Evolutionary conservation across 2,888 invertebrate genomes (phyloP), one percentile per base, ranked within the genome.

Genomic region (Orthosia gothica): DNA sequence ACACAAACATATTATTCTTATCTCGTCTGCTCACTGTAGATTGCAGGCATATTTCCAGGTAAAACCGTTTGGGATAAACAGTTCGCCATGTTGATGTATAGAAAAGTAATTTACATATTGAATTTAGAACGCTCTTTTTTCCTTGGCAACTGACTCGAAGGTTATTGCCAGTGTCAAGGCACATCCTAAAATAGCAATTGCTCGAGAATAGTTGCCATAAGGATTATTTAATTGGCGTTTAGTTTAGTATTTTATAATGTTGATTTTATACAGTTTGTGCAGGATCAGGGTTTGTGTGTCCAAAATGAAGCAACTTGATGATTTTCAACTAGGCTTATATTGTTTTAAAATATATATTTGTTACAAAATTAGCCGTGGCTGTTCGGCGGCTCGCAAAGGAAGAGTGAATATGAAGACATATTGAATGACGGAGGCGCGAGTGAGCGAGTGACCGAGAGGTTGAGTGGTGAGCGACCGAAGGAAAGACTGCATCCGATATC

Each of bases 11-110:
- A 81, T 79, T 81, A 81, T 81, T 86, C 83, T 83, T 72, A 85
- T 83, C 81, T 81, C 62, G 79, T 84, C 76, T 79, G 74, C 69
- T 70, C 63, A 75, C 55, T 76, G 81, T 78, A 40, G 40, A 40
- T 40, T 73, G 68, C 69, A 83, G 59, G 50, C 71, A 45, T 57
- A 81, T 71, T 81, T 86, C 82, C 78, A 80, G 73, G 87, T 82
- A 86, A 82, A 74, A 76, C 55, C 52, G 55, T 61, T 80, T 54
- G n/a, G 74, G 82, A 86, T 84, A 85, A 85, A 86, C 82, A 74
- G 32, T 54, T 40, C 66, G 72, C 65, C 65, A 55, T 58, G 50
- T 45, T 81, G 71, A 58, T 75, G 45, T 54, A 50, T 52, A 16
- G 20, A 57, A 57, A 59, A 59, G 18, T 67, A 59, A 72, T 81